phyloP scores from a whole-genome alignment of 1,140 invertebrate species.

The Ceratina australensis region DNA sequence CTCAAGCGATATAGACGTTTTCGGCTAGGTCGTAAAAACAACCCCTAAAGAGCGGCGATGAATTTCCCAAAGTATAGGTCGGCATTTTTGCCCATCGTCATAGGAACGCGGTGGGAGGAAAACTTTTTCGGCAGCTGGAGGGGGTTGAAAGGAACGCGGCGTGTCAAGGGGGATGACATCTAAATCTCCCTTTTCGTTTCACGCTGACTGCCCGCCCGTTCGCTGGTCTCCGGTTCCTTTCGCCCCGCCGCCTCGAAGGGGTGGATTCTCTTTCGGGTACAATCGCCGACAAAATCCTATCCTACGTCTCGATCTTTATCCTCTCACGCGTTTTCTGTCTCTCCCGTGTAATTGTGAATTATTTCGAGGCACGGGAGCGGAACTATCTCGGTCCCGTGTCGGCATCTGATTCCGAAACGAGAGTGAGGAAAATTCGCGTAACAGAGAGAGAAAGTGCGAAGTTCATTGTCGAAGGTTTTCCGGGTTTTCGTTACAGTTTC shows the following conservation, averaged over 20 bases:
- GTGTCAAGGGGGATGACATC: slow-evolving; percentile 76
- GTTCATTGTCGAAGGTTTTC: slow-evolving; percentile 28
- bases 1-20: slow-evolving; percentile 5
- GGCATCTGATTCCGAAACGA: neutral
- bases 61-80: slow-evolving; percentile 21
- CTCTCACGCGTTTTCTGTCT: neutral
- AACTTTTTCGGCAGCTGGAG: slow-evolving; percentile 18
- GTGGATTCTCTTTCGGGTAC: slow-evolving; percentile 55
- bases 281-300: slow-evolving; percentile 51
- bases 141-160: slow-evolving; percentile 61
- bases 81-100: slow-evolving; percentile 65
- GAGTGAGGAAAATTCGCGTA: neutral
- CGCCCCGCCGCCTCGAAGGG: slow-evolving; percentile 45
- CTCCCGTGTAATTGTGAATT: no score
- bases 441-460: neutral
- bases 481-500: slow-evolving; percentile 61
- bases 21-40: neutral
- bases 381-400: neutral
- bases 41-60: slow-evolving; percentile 9
- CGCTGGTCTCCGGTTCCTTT: slow-evolving; percentile 58
- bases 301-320: neutral
- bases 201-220: slow-evolving; percentile 77
- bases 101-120: slow-evolving; percentile 52
- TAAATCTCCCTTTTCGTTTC: slow-evolving; percentile 77
- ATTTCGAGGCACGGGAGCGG: neutral